Base-by-base conservation (phyloP, 2,888 invertebrate species). In the Geotrupes spiniger region DNA sequence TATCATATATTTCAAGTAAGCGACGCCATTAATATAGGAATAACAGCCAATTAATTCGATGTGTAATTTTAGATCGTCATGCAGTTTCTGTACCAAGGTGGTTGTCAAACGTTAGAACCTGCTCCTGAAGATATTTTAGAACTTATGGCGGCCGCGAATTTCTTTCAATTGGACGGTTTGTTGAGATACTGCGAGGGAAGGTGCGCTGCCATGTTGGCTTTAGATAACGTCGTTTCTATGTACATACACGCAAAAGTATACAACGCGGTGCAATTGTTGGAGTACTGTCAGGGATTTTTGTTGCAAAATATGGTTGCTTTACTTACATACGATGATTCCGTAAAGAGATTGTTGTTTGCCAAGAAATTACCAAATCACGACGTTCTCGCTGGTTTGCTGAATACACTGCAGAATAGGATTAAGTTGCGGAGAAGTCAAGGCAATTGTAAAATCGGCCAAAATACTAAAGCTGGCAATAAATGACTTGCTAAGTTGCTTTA, bases 271-370 rank as follows among this genome's bases (percentile, higher is more conserved):
- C 89, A 91, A 69, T 76, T 93, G 28, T 74, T 93, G 64, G 92
- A 92, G 72, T 92, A 90, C 71, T 92, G 92, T 66, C 92, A 92
- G 75, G 91, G 91, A 42, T 92, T 92, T 70, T 76, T 93, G 16
- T 78, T 93, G 36, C 92, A 93, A 74, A 92, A 93, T 66, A 90
- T 93, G 91, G 91, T 92, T n/a, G 90, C 92, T n/a, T 76, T 92
- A 16, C 77, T 93, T 38, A 92, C 92, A 0, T 92, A 91, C 65
- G 92, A 92, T 63, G 92, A 92, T 68, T 91, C 91, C 0, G 92
- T 92, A 0, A 89, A 92, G 66, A 81, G 92, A 52, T 75, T 93
- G 46, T 78, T 93, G 27, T 92, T 92, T 63, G 92, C 92, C 29
- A 92, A 92, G 71, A 87, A 92, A 64, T 76, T 92, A 53, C 92